Evolutionary conservation across 2,888 invertebrate genomes (phyloP).

Genomic region (Tipula lateralis): DNA sequence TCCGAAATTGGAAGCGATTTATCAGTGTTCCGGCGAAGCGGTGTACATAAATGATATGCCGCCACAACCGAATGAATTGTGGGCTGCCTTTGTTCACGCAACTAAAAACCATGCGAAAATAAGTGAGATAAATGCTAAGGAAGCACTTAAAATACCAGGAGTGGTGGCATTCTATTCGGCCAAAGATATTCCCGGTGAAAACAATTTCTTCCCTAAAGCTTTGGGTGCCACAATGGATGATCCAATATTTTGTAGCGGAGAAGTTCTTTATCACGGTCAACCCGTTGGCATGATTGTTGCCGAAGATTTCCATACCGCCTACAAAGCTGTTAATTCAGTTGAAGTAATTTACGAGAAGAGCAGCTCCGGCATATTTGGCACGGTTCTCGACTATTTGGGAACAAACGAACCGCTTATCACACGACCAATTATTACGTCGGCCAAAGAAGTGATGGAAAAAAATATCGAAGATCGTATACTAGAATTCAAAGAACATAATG

Average conservation of each 20-base stretch:
- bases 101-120: slow-evolving; percentile 56
- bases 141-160: slow-evolving; percentile 60
- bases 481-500: neutral
- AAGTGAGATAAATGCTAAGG: slow-evolving; percentile 54
- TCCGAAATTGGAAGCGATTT: slow-evolving; percentile 66
- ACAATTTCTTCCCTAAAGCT: slow-evolving; percentile 51
- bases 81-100: slow-evolving; percentile 58
- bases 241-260: slow-evolving; percentile 43
- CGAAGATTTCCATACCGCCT: slow-evolving; percentile 55
- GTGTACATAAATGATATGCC: slow-evolving; percentile 72
- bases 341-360: slow-evolving; percentile 51
- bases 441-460: neutral
- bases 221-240: slow-evolving; percentile 46
- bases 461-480: neutral
- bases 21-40: slow-evolving; percentile 69
- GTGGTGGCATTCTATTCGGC: slow-evolving; percentile 60
- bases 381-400: neutral
- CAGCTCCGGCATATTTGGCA: neutral
- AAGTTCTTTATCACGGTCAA: slow-evolving; percentile 61
- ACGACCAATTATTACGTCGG: neutral
- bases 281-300: slow-evolving; percentile 72
- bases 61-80: slow-evolving; percentile 59
- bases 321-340: slow-evolving; percentile 55
- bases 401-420: neutral
- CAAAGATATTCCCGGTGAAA: slow-evolving; percentile 65